A percentile compares a stretch with the other conserved stretches of the same genome.
Evolutionary conservation across 2,797 vertebrate genomes (phyloP).

Genomic region (Lindbergichthys nudifrons): DNA sequence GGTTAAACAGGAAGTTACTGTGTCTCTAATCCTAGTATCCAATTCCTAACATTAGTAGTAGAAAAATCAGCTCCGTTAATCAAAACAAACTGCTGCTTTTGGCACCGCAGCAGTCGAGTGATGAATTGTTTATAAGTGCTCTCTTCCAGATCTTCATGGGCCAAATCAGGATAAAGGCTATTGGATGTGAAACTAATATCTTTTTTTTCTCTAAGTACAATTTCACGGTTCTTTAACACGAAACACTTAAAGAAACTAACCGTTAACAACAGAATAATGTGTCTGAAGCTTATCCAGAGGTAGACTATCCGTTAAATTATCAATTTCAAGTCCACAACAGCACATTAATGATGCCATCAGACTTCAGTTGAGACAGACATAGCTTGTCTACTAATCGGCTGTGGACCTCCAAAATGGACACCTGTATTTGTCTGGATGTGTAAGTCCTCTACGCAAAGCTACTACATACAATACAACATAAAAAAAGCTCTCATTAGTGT

Average conservation of each 20-base stretch:
- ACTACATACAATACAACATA: slow-evolving; percentile 3
- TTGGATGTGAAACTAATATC: slow-evolving; percentile 13
- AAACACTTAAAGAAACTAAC: background rate
- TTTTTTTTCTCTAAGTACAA: slow-evolving; percentile 5
- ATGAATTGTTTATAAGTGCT: slow-evolving; percentile 13
- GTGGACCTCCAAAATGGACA: slow-evolving; percentile 38
- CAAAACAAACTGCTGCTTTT: slow-evolving; percentile 33
- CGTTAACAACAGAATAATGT: background rate
- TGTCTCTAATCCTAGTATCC: slow-evolving; percentile 3
- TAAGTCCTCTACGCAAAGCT: slow-evolving; percentile 9
- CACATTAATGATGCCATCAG: background rate
- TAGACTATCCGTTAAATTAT: slow-evolving; percentile 6
- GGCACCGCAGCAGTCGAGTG: slow-evolving; percentile 13
- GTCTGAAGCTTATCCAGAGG: slow-evolving; percentile 2
- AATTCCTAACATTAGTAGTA: slow-evolving; percentile 16
- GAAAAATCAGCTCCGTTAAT: slow-evolving; percentile 4
- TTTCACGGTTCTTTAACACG: too few species aligned
- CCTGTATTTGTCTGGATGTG: slow-evolving; percentile 7
- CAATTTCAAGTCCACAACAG: background rate
- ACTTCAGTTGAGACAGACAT: slow-evolving; percentile 5
- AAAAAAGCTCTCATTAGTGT: slow-evolving; percentile 5
- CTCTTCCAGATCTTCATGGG: slow-evolving; percentile 18
- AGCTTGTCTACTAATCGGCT: slow-evolving; percentile 28
- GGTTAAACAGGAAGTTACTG: slow-evolving; percentile 36
- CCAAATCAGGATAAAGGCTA: slow-evolving; percentile 12